phyloP scores from a whole-genome alignment of 2,797 vertebrate species.

The Lutjanus campechanus region DNA sequence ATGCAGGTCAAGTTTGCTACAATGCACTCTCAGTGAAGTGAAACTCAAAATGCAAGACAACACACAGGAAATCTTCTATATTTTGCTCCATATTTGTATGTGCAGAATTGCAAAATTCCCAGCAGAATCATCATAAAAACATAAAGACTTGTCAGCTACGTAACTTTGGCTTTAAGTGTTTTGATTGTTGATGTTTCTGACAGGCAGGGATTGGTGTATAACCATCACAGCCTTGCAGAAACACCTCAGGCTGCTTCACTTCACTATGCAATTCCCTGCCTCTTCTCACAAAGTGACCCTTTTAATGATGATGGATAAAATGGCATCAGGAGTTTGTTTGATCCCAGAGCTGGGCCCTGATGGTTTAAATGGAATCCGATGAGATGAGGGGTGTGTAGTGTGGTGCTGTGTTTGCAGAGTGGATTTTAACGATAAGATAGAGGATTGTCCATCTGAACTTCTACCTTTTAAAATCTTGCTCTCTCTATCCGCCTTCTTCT shows the following conservation, averaged over 20 bases:
- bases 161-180: conserved; percentile 2
- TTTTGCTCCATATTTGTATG: neutral
- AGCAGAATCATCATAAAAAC: neutral
- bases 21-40: conserved; percentile 4
- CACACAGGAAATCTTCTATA: neutral
- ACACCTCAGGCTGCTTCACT: neutral
- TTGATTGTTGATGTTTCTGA: conserved; percentile 13
- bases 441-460: conserved; percentile 11
- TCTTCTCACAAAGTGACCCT: conserved; percentile 14
- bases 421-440: conserved; percentile 30
- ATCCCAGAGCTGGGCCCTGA: neutral
- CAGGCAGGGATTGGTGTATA: neutral
- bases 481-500: neutral
- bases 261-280: neutral
- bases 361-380: conserved; percentile 22
- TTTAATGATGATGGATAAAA: conserved; percentile 21
- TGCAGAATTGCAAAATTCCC: neutral
- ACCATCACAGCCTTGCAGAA: conserved; percentile 14
- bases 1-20: conserved; percentile 24
- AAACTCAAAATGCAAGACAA: conserved; percentile 5
- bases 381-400: neutral
- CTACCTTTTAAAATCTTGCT: neutral
- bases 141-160: neutral
- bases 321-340: conserved; percentile 35
- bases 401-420: neutral